These are phyloP conservation scores for Scyliorhinus canicula DNA, from an alignment of 2,797 vertebrate genomes.

Conservation along the genomic window DNA sequence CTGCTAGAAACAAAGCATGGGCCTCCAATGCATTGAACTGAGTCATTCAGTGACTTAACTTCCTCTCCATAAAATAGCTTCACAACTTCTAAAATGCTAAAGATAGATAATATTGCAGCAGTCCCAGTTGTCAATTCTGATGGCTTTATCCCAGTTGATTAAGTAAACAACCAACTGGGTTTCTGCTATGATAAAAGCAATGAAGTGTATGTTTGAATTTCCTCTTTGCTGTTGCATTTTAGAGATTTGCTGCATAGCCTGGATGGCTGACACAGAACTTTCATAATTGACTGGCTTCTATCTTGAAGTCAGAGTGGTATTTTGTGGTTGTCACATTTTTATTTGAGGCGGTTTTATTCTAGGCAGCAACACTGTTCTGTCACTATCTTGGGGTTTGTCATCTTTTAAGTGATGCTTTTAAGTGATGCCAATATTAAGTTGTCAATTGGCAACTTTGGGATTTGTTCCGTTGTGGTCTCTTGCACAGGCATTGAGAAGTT, in stretches of 20 bases:
- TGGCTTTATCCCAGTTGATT: background rate
- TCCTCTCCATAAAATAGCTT: background rate
- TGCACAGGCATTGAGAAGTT: background rate
- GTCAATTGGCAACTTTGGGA: background rate
- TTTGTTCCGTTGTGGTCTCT: background rate
- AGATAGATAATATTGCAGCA: background rate
- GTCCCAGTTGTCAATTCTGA: background rate
- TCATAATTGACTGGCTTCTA: background rate
- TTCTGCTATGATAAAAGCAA: background rate
- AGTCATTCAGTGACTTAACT: background rate
- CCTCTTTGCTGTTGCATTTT: background rate
- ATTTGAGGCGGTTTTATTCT: background rate
- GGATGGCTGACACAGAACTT: background rate
- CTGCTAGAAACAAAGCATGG: background rate
- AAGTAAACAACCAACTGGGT: too few relatives aligned
- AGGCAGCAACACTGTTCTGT: background rate
- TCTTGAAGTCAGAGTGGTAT: background rate
- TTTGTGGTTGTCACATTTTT: background rate
- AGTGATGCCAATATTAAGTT: background rate
- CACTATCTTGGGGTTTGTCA: background rate
- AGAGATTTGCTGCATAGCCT: background rate
- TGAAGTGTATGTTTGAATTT: background rate
- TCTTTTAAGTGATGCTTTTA: background rate
- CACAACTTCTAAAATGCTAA: background rate
- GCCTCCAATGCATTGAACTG: background rate